phyloP scores from a whole-genome alignment of 2,888 invertebrate genomes.

The Dilophus febrilis region DNA sequence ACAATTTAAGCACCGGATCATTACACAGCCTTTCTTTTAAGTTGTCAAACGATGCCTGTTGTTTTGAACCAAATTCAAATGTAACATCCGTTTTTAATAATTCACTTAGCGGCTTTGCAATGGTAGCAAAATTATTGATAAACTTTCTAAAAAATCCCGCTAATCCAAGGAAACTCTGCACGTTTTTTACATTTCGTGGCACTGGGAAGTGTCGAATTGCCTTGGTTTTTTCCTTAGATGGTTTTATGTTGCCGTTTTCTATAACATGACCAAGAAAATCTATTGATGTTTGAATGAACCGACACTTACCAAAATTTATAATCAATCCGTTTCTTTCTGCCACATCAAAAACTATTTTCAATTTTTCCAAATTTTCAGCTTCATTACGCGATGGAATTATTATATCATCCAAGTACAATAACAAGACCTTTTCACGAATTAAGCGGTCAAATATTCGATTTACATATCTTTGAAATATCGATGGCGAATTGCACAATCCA shows the following conservation, averaged over 20 bases:
- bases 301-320: slow-evolving; percentile 4
- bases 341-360: background rate
- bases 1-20: background rate
- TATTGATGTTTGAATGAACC: background rate
- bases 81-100: background rate
- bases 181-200: background rate
- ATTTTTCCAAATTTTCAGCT: slow-evolving; percentile 1
- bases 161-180: background rate
- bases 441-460: slow-evolving; percentile 3
- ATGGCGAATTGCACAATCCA: slow-evolving; percentile 7
- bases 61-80: background rate
- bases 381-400: slow-evolving; percentile 5
- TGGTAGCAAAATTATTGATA: background rate
- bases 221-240: background rate
- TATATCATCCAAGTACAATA: slow-evolving; percentile 8
- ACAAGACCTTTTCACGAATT: background rate
- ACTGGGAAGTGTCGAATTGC: background rate
- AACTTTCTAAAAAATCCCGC: background rate
- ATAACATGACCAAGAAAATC: background rate
- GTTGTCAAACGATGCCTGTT: background rate
- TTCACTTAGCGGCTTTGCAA: background rate
- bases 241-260: background rate
- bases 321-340: background rate
- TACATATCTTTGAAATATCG: slow-evolving; percentile 6
- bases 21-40: background rate